Evolutionary conservation across 2,888 invertebrate genomes (phyloP).

Genomic region (Sacculina carcini): DNA sequence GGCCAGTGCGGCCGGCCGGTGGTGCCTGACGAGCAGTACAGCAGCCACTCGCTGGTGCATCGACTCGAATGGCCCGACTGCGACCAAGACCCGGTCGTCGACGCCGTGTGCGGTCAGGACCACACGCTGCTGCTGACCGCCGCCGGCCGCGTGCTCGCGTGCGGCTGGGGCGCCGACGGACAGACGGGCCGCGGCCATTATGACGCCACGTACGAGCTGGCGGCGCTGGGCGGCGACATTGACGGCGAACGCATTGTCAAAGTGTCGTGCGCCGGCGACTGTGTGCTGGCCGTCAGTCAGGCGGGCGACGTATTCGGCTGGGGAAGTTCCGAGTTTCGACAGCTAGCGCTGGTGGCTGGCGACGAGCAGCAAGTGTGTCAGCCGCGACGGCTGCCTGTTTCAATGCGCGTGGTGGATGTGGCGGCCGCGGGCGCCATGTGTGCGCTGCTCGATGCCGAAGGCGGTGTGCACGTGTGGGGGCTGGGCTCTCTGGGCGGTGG

Average conservation of each 20-base stretch:
- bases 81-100: constrained; percentile 14
- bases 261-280: constrained; percentile 52
- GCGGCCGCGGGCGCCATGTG: constrained; percentile 71
- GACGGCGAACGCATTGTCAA: constrained; percentile 51
- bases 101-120: constrained; percentile 69
- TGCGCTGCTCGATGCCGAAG: constrained; percentile 47
- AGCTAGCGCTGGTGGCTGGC: constrained; percentile 33
- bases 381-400: constrained; percentile 35
- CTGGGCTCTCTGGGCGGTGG: constrained; percentile 74
- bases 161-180: constrained; percentile 86
- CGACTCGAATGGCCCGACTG: constrained; percentile 30
- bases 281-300: constrained; percentile 64
- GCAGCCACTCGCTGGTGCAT: constrained; percentile 35
- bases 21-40: constrained; percentile 45
- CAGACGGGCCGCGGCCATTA: constrained; percentile 60
- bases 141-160: constrained; percentile 52
- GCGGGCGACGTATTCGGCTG: constrained; percentile 81
- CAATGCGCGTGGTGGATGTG: constrained; percentile 42
- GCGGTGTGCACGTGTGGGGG: constrained; percentile 77
- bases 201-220: constrained; percentile 25
- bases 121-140: constrained; percentile 56
- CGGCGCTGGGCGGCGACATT: constrained; percentile 47
- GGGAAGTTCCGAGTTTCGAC: constrained; percentile 86
- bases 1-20: constrained; percentile 76
- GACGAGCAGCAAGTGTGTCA: constrained; percentile 35